Base-by-base conservation (phyloP, 2,888 invertebrate genomes). In the Agelastica alni region DNA sequence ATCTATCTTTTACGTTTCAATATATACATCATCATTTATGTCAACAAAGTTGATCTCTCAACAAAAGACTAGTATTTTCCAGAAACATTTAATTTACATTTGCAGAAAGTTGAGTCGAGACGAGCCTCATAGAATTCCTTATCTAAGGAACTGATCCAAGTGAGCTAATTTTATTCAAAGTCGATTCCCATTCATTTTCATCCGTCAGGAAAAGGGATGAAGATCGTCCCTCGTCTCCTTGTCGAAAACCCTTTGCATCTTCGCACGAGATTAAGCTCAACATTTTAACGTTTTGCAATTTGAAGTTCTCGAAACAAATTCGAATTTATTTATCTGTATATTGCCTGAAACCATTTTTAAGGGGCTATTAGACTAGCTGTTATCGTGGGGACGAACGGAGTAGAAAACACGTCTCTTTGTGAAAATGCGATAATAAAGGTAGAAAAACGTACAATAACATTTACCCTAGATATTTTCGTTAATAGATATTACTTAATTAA, bases 271-370 rank as follows among this genome's bases (percentile, higher is more conserved):
- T 55, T 51, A 51, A 34, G 41, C 53, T 16, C 31, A 52, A 47
- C 53, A 56, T 57, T 56, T 57, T 52, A 45, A 37, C 54, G 46
- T 56, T 55, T 57, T 52, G 51, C 59, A 59, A 51, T 59, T 59
- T 47, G 32, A 48, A 53, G 42, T 52, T 28, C 53, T 49, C 26
- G 51, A 55, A 60, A 52, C 55, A 47, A 48, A 58, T 54, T 53
- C 34, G 54, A 57, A 58, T 58, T 54, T 58, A 58, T 60, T 61
- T 59, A 59, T 58, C 46, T 55, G 52, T 46, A 49, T 48, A 55
- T 44, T 37, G 53, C 56, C 53, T 44, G 48, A 44, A 47, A 49
- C 46, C 51, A 41, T 28, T 37, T 53, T 48, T 52, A 34, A 52
- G 56, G 18, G 20, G 37, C 12, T 18, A 39, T 39, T 39, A 39